Percentiles rank a stretch among this genome's conserved stretches.
These are phyloP conservation scores for Sylvilagus floridanus DNA, from an alignment of 2,797 vertebrate species.

Conservation along the genomic window DNA sequence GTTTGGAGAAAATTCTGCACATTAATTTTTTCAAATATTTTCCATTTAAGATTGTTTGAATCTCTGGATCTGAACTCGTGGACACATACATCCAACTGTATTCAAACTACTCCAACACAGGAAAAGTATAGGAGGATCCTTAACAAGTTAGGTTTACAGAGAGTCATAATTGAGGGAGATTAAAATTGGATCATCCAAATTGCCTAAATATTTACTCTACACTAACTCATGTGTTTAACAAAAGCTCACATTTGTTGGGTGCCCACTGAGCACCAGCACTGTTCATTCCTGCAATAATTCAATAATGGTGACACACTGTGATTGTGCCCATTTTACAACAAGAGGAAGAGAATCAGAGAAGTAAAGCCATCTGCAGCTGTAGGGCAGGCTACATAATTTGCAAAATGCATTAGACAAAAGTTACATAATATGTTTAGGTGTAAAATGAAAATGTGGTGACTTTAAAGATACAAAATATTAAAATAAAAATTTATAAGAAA, in stretches of 20 bases:
- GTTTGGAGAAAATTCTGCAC: background rate
- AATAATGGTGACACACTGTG: background rate
- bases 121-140: background rate
- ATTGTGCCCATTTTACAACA: background rate
- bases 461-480: background rate
- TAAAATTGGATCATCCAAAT: background rate
- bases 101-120: background rate
- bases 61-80: background rate
- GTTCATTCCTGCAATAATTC: background rate
- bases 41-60: background rate
- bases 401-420: background rate
- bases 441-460: constrained; percentile 20
- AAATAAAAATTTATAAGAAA: no score
- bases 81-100: background rate
- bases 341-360: background rate
- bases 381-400: background rate
- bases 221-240: background rate
- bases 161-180: background rate
- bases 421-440: no score
- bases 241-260: background rate
- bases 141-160: background rate
- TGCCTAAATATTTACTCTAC: background rate
- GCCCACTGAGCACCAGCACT: no score
- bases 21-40: background rate
- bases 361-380: background rate